Evolutionary conservation across 2,888 invertebrate genomes (phyloP).

Genomic region (Cephonodes hylas): DNA sequence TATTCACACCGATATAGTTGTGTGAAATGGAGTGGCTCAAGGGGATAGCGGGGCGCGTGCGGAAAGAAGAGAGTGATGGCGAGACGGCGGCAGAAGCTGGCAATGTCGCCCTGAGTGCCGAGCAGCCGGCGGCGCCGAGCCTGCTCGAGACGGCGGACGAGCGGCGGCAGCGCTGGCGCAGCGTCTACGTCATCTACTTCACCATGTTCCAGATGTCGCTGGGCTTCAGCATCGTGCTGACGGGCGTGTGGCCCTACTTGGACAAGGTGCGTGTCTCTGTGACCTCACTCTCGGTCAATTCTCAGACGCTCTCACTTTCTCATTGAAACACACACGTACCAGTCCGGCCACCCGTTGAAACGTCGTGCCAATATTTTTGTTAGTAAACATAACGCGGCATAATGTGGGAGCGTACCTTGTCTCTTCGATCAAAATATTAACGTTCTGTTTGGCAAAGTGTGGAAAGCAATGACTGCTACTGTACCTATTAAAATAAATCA

Average conservation of each 20-base stretch:
- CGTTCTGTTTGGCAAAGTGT: neutral
- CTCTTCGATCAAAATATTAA: neutral
- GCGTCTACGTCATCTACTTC: constrained; percentile 91
- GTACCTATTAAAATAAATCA: too few species aligned
- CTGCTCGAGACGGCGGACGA: constrained; percentile 85
- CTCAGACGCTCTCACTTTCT: neutral
- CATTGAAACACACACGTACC: neutral
- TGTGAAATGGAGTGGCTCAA: constrained; percentile 57
- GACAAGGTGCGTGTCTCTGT: constrained; percentile 83
- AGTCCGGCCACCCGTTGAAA: neutral
- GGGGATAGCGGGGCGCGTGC: constrained; percentile 35
- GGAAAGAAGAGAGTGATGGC: constrained; percentile 19
- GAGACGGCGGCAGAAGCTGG: constrained; percentile 16
- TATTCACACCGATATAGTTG: neutral
- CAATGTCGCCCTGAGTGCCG: constrained; percentile 7
- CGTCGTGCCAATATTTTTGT: neutral
- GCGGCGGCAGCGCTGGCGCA: constrained; percentile 87
- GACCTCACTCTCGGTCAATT: neutral
- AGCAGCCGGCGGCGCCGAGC: constrained; percentile 17
- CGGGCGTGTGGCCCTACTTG: constrained; percentile 94
- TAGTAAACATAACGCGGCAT: neutral
- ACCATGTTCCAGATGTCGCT: constrained; percentile 95
- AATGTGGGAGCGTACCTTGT: neutral
- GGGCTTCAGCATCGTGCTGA: constrained; percentile 92
- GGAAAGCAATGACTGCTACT: too few species aligned